Base-by-base conservation (phyloP, 2,797 vertebrate genomes). In the Chromis chromis region DNA sequence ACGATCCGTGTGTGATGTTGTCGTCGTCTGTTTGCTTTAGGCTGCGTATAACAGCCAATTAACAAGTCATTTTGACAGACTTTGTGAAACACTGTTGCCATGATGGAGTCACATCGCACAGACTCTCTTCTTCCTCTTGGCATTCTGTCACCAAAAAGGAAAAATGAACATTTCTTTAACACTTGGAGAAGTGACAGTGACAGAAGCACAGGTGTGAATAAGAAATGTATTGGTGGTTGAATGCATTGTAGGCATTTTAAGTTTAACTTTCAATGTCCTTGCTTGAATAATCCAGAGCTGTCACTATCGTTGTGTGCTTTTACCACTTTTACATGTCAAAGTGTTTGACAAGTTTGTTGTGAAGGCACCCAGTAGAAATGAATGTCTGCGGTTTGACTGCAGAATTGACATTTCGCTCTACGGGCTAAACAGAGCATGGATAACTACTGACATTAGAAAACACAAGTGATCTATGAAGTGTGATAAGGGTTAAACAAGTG, bases 301-400 rank as follows among this genome's bases (percentile, higher is more conserved):
- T 13, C 28, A 61, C 44, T 52, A 39, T 22, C 16, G 21, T 25
- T 64, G 36, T 27, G 6, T 56, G 1, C 7, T 54, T 50, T 40
- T 56, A 14, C 60, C 13, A 14, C 42, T 39, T 28, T 44, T n/a
- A 33, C 27, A 52, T 27, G 9, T 60, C 36, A 25, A 22, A 64
- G 27, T 39, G 52, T 56, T n/a, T n/a, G n/a, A n/a, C n/a, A n/a
- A n/a, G n/a, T n/a, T 53, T 67, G 17, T 44, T 24, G 65, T 55
- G 24, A 63, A 36, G 25, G 22, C 31, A 22, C 10, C 14, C 28
- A 14, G 24, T 27, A 42, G 22, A 53, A 53, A 25, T 63, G 1
- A 12, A 33, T 24, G 21, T 40, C 6, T 17, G 12, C 46, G 48
- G 55, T n/a, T 3, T 42, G 7, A 55, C 14, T 58, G 50, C 44